Evolutionary conservation across 2,113 vertebrate genomes (phyloP), one percentile per base, ranked within the genome.

Genomic region (Nothocercus julius): DNA sequence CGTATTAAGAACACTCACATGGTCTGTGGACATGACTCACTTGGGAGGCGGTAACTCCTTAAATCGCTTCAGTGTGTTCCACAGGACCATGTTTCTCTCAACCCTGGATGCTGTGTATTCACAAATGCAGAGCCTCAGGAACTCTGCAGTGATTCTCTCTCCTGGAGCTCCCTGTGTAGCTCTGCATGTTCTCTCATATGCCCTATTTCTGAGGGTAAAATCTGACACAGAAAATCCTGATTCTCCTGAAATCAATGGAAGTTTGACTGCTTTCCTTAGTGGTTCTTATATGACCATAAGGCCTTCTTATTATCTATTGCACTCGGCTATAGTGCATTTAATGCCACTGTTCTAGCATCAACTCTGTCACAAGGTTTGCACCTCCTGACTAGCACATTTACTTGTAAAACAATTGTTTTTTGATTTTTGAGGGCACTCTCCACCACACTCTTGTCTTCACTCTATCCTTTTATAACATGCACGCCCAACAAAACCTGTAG

Each of bases 31-130:
- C 28, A 38, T 42, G 58, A 28, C 34, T 83, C 34, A 22, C 22
- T 66, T 74, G 74, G 62, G 45, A 81, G 22, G 25, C 49, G 78
- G 32, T 67, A 89, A 40, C 34, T 91, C 69, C 22, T 61, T 87
- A 74, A 74, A 74, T 58, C 0, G 1, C 64, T 95, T 77, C 49
- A 11, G 18, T 69, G 81, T 89, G 54, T 77, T 89, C 54, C 77
- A 84, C 44, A 56, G 69, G 8, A 62, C 32, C 28, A 62, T 21
- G 11, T 69, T 62, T 58, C 59, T 67, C 30, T 70, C 34, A 62
- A 81, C 28, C 19, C 40, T 81, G 87, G 45, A 36, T 78, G 61
- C 22, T 81, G 11, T 24, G 3, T 66, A 9, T 67, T 90, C 30
- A 8, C 45, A 74, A 81, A 42, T 4, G 8, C 36, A 38, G 61